A percentile compares a stretch with the other conserved stretches of the same genome.
Conservation (phyloP, 2,113 vertebrate species). For the Chitala chitala region DNA sequence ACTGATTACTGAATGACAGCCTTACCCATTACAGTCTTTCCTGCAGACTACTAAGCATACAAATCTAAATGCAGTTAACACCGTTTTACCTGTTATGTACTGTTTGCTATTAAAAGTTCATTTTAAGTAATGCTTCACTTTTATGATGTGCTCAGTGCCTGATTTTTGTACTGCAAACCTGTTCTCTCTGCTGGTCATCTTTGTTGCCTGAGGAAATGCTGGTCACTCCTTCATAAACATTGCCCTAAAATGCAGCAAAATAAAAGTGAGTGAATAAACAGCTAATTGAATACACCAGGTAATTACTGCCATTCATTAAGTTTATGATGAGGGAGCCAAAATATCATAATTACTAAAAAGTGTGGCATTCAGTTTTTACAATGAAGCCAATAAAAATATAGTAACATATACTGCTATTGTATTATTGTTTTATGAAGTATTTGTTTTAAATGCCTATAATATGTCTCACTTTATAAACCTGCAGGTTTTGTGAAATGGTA, state of each 20-base stretch:
- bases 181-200: constrained; percentile 21
- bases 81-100: constrained; percentile 9
- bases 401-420: no score
- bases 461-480: no score
- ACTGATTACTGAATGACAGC: background rate
- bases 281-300: background rate
- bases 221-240: constrained; percentile 25
- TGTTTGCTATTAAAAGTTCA: no score
- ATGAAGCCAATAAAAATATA: no score
- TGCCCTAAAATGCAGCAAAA: constrained; percentile 30
- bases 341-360: no score
- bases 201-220: constrained; percentile 26
- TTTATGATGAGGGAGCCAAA: background rate
- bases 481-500: no score
- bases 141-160: background rate
- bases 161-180: constrained; percentile 26
- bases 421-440: no score
- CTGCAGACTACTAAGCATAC: background rate
- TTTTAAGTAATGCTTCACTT: no score
- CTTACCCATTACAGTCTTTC: background rate
- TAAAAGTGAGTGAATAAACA: background rate
- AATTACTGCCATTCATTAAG: background rate
- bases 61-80: background rate
- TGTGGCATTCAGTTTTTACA: background rate
- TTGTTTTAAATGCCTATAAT: no score